phyloP scores from a whole-genome alignment of 1,140 invertebrate genomes.

The Nasonia vitripennis region DNA sequence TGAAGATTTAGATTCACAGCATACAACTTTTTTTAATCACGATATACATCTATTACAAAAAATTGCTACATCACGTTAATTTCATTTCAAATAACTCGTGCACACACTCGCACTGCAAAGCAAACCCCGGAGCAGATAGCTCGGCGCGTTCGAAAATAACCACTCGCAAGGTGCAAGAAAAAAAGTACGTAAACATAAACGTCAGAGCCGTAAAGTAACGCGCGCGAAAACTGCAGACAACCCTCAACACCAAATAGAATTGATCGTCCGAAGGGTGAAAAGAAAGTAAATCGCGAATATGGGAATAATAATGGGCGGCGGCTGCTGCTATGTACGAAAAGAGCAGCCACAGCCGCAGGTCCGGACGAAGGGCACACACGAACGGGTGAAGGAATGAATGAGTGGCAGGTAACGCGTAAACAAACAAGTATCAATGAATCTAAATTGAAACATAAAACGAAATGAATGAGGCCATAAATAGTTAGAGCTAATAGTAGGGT shows the following conservation, averaged over 20 bases:
- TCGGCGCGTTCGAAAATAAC: not conserved
- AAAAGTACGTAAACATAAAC: constrained; percentile 12
- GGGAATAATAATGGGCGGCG: constrained; percentile 64
- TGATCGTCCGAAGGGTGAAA: constrained; percentile 39
- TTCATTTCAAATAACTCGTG: not conserved
- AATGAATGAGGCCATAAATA: constrained; percentile 74
- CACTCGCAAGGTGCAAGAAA: constrained; percentile 16
- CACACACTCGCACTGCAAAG: too few species aligned
- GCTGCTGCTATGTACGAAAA: constrained; percentile 16
- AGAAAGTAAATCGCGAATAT: constrained; percentile 56
- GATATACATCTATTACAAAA: too few species aligned
- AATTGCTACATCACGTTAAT: not conserved
- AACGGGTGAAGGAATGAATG: constrained; percentile 62
- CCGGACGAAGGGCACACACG: not conserved
- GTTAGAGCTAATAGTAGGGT: constrained; percentile 73
- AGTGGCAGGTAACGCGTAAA: constrained; percentile 73
- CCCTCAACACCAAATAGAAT: constrained; percentile 6
- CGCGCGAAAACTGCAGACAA: constrained; percentile 11
- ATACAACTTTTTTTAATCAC: too few species aligned
- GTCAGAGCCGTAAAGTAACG: constrained; percentile 17
- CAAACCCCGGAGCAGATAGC: not conserved
- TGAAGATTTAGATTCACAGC: too few species aligned
- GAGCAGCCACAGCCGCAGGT: constrained; percentile 4
- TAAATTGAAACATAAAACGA: constrained; percentile 76
- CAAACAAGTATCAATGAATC: constrained; percentile 74